Evolutionary conservation across 2,888 invertebrate species (phyloP), one percentile per base, ranked within the genome.

Genomic region (Nasonia oneida): DNA sequence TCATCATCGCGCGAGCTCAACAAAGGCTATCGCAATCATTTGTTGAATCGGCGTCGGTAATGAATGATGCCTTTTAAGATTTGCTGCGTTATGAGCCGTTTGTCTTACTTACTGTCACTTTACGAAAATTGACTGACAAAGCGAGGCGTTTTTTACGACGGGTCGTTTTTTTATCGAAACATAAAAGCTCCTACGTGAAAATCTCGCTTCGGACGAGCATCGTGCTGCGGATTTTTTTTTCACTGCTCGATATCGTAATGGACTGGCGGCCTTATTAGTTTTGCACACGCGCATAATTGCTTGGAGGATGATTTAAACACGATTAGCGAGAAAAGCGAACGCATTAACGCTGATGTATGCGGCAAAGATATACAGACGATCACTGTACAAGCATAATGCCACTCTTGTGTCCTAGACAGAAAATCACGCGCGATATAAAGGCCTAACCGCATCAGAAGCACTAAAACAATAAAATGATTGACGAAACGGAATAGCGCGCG

Each of bases 71-170:
- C 53, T 42, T 64, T 78, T 64, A 47, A 15, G 61, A 78, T 78
- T 64, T 8, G 18, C 12, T 47, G 47, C 10, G 12, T 67, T 29
- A 18, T 18, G 47, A 64, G 64, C 64, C 64, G 64, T 78, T 78
- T 78, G 64, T 78, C 64, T 78, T 78, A 78, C 64, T 78, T 78
- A 78, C 42, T 64, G 78, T 42, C 64, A 78, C 78, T 78, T 78
- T 64, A 42, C 8, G 39, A 71, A 37, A n/a, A 18, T 71, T 18
- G 33, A 33, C 18, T 71, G 39, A 71, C 37, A 37, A 70, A 70
- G 37, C 29, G 33, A 70, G 70, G 33, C 29, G 67, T 33, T 70
- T 70, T 70, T 53, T 53, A 18, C 5, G 18, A 53, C 18, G 53
- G 3, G 3, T 18, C 18, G 6, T 53, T 53, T 4, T 18, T 53